Conservation (phyloP, 1,140 invertebrate genomes). For the Bombus confusus region DNA sequence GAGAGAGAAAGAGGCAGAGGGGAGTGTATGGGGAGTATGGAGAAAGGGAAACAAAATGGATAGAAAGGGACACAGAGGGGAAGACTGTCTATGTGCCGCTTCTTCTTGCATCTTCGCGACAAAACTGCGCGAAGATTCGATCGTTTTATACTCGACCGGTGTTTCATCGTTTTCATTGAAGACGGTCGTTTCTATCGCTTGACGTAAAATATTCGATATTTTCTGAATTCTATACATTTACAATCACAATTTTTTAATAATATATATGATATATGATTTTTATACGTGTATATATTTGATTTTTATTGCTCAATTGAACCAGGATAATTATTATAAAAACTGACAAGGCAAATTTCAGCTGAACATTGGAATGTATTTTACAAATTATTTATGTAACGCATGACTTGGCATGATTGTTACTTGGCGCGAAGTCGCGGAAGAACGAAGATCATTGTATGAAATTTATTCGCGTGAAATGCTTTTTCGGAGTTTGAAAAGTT, state of each 20-base stretch:
- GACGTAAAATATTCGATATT: not conserved
- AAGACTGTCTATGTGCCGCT: not conserved
- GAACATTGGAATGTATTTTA: not conserved
- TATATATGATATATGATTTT: no score
- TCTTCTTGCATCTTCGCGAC: constrained; percentile 31
- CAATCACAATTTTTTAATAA: no score
- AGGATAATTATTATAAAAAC: not conserved
- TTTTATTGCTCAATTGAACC: not conserved
- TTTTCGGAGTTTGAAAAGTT: not conserved
- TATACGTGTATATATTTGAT: not conserved
- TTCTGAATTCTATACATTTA: not conserved
- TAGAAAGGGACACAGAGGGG: not conserved
- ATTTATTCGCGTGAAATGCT: not conserved
- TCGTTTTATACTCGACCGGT: not conserved
- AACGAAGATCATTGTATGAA: not conserved
- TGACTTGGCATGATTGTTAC: not conserved
- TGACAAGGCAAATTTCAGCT: not conserved
- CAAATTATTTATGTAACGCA: not conserved
- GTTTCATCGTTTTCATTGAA: constrained; percentile 46
- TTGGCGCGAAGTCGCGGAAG: not conserved
- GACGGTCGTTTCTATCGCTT: not conserved
- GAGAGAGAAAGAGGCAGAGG: constrained; percentile 32
- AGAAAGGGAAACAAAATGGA: not conserved
- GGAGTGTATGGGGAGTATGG: not conserved
- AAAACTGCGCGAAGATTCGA: constrained; percentile 10